These are phyloP conservation scores for Anarrhichthys ocellatus DNA, from an alignment of 2,113 vertebrate species.

Conservation along the genomic window DNA sequence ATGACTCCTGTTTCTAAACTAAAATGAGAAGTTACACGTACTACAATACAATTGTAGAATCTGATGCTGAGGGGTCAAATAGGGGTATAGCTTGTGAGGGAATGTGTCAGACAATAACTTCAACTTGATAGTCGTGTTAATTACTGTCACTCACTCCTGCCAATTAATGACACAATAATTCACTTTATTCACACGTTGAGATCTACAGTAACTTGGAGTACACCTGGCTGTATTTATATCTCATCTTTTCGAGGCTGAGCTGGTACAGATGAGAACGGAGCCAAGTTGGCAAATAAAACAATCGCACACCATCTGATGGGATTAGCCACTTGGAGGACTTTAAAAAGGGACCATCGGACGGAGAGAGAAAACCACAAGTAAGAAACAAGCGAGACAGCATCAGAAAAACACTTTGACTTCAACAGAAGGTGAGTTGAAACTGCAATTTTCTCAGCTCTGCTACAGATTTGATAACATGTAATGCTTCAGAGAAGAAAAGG, in stretches of 20 bases:
- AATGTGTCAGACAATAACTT: background rate
- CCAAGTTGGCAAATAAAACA: slow-evolving; percentile 27
- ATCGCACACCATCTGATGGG: slow-evolving; percentile 42
- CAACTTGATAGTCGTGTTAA: background rate
- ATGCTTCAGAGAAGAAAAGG: slow-evolving; percentile 1
- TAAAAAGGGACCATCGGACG: slow-evolving; percentile 44
- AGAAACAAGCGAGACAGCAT: slow-evolving; percentile 27
- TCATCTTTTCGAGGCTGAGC: slow-evolving; percentile 51
- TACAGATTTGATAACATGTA: slow-evolving; percentile 7
- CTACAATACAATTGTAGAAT: too few species aligned
- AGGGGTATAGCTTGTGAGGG: background rate
- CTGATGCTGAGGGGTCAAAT: background rate
- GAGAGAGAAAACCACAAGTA: slow-evolving; percentile 9
- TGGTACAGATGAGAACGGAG: slow-evolving; percentile 25
- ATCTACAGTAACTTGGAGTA: slow-evolving; percentile 10
- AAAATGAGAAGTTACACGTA: background rate
- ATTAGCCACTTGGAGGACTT: slow-evolving; percentile 57
- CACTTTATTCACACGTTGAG: background rate
- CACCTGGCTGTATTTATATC: slow-evolving; percentile 29
- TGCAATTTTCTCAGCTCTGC: slow-evolving; percentile 18
- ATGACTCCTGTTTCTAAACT: background rate
- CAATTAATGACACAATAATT: slow-evolving; percentile 5
- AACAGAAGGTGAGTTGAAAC: slow-evolving; percentile 50
- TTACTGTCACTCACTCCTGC: background rate
- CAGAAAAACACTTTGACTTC: slow-evolving; percentile 9